Evolutionary conservation across 53 echinoderm and acorn worm species (phyloP).

Genomic region (Paelopatides confundens): DNA sequence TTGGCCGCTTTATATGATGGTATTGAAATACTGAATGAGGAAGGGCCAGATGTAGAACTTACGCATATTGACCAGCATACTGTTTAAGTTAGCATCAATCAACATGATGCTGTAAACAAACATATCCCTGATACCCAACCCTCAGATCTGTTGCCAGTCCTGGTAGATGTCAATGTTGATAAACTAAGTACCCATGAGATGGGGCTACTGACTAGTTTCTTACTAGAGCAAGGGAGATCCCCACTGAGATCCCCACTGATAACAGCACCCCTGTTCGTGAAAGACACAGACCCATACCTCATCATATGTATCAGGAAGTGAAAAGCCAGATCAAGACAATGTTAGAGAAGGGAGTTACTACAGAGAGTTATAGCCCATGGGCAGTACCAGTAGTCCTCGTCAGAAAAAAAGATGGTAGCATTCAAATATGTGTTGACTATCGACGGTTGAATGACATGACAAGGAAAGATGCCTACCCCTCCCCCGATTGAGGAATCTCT

Average conservation of each 20-base stretch:
- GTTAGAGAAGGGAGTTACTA: background rate
- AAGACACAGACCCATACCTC: background rate
- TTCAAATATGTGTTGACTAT: constrained; percentile 68
- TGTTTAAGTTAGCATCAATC: background rate
- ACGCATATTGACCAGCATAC: background rate
- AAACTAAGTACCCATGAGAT: too few species aligned
- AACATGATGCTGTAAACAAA: background rate
- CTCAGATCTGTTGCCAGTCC: too few species aligned
- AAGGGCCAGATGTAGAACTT: background rate
- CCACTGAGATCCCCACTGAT: background rate
- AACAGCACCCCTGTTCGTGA: background rate
- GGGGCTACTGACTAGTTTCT: background rate
- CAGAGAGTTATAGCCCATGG: background rate
- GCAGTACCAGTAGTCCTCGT: constrained; percentile 65
- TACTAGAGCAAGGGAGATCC: background rate
- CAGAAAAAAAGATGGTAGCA: constrained; percentile 59
- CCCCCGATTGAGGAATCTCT: constrained; percentile 32
- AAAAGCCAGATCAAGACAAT: background rate
- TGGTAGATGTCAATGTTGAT: too few species aligned
- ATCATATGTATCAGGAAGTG: background rate
- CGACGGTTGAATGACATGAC: constrained; percentile 32
- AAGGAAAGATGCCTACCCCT: constrained; percentile 38
- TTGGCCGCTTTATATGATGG: too few species aligned
- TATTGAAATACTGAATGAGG: too few species aligned
- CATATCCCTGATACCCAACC: background rate